Percentiles rank a stretch among this genome's conserved stretches.
phyloP scores from a whole-genome alignment of 2,888 invertebrate species.

The Thalpophila matura region DNA sequence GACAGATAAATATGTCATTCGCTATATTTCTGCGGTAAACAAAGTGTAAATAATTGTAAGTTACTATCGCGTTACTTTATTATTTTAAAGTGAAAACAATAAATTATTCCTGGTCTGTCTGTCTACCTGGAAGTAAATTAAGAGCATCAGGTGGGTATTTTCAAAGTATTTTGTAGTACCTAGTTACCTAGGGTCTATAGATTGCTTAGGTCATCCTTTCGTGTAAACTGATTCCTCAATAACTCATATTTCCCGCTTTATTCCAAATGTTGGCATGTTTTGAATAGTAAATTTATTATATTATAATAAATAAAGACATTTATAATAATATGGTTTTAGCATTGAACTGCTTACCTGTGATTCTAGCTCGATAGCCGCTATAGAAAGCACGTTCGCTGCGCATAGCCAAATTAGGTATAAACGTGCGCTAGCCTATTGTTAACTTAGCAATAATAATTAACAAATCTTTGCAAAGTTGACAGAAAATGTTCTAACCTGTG shows the following conservation, averaged over 20 bases:
- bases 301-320: too few relatives aligned
- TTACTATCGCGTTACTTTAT: neutral
- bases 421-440: neutral
- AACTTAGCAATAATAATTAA: constrained; percentile 5
- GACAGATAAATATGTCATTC: constrained; percentile 32
- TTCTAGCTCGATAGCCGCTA: too few relatives aligned
- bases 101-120: neutral
- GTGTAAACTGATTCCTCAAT: too few relatives aligned
- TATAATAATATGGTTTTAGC: neutral
- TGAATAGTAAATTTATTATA: too few relatives aligned
- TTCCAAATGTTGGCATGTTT: too few relatives aligned
- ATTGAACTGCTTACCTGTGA: neutral
- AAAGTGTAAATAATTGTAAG: constrained; percentile 27
- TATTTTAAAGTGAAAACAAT: constrained; percentile 1
- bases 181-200: too few relatives aligned
- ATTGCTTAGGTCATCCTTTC: too few relatives aligned
- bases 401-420: neutral
- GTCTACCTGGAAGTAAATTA: neutral
- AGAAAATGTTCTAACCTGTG: too few relatives aligned
- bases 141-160: constrained; percentile 11
- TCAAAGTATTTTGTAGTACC: too few relatives aligned
- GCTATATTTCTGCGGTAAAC: constrained; percentile 14
- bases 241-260: too few relatives aligned
- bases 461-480: constrained; percentile 1
- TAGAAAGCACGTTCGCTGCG: constrained; percentile 8